phyloP scores from a whole-genome alignment of 2,888 invertebrate genomes.

The Sericinus montela region DNA sequence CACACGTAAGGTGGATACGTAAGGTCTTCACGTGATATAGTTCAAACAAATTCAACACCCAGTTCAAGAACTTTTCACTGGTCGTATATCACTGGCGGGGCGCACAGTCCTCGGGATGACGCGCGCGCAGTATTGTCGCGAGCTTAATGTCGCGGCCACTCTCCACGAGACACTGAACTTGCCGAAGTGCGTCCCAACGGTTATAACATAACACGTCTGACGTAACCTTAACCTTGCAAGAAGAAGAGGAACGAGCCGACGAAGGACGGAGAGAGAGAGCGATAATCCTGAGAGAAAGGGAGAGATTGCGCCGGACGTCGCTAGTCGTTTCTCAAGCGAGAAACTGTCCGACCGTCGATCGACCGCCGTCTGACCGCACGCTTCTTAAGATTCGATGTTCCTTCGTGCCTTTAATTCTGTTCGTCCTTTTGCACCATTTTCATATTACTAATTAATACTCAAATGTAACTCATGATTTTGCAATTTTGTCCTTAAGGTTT shows the following conservation, averaged over 20 bases:
- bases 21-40: constrained; percentile 59
- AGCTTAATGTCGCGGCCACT: constrained; percentile 74
- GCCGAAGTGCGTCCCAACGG: constrained; percentile 76
- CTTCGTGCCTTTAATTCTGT: constrained; percentile 24
- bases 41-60: constrained; percentile 74
- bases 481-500: too few relatives aligned
- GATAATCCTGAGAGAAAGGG: constrained; percentile 73
- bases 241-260: constrained; percentile 76
- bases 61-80: constrained; percentile 78
- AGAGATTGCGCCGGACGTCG: constrained; percentile 50
- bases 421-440: constrained; percentile 18
- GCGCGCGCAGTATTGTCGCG: constrained; percentile 60
- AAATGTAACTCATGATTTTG: too few relatives aligned
- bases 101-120: constrained; percentile 64
- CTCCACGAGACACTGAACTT: constrained; percentile 79
- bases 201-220: constrained; percentile 80
- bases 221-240: constrained; percentile 80
- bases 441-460: constrained; percentile 22
- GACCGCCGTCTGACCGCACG: constrained; percentile 22
- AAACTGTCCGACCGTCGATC: constrained; percentile 26
- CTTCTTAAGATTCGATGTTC: constrained; percentile 23
- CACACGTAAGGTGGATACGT: constrained; percentile 32
- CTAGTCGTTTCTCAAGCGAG: constrained; percentile 17
- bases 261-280: constrained; percentile 78
- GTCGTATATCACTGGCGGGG: constrained; percentile 70